Evolutionary conservation across 2,888 invertebrate species (phyloP).

Genomic region (Nyleta sp.): DNA sequence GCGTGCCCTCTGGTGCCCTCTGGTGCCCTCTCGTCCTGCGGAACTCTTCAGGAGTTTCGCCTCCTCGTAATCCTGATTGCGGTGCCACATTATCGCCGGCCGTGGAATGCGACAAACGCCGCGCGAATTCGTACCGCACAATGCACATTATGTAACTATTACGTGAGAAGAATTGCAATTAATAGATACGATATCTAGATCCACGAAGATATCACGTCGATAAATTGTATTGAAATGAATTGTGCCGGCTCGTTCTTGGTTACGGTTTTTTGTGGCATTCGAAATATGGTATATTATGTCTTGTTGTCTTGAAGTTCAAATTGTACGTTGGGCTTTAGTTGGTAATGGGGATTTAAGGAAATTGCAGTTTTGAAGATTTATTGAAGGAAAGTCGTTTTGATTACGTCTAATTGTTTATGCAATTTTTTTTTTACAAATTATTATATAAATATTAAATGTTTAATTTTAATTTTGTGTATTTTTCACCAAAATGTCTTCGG

Average conservation of each 20-base stretch:
- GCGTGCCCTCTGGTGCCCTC: constrained; percentile 66
- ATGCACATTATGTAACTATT: constrained; percentile 25
- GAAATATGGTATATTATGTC: too few relatives aligned
- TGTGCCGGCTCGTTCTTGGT: neutral
- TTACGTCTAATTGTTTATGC: too few relatives aligned
- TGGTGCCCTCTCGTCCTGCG: constrained; percentile 55
- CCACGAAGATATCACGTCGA: constrained; percentile 3
- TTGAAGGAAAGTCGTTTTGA: too few relatives aligned
- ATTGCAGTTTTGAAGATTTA: too few relatives aligned
- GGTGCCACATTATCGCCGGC: constrained; percentile 27
- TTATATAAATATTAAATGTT: too few relatives aligned
- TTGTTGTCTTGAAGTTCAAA: too few relatives aligned
- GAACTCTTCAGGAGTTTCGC: constrained; percentile 53
- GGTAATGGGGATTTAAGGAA: too few relatives aligned
- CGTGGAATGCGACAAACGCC: constrained; percentile 40
- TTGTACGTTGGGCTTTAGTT: too few relatives aligned
- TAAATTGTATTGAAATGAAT: constrained; percentile 13
- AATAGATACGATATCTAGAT: constrained; percentile 28
- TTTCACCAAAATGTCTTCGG: too few relatives aligned
- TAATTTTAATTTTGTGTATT: too few relatives aligned
- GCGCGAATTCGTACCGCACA: neutral
- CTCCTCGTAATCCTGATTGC: constrained; percentile 53
- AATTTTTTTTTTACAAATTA: too few relatives aligned
- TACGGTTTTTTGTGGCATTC: neutral
- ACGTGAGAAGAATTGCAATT: constrained; percentile 28